phyloP scores from a whole-genome alignment of 2,113 vertebrate genomes.

The Bufo gargarizans region DNA sequence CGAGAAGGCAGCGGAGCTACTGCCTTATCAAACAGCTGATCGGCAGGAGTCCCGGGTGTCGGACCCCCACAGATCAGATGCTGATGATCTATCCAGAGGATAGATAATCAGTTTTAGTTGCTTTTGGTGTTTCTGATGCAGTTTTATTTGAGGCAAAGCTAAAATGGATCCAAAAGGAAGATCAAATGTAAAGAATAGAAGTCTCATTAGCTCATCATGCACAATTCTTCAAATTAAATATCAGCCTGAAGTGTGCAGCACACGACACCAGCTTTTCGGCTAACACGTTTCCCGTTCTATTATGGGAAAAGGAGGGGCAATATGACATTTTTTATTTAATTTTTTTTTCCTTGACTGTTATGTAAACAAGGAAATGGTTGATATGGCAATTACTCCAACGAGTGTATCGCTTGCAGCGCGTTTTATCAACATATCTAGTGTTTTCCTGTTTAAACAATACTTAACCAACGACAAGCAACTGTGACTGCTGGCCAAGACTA shows the following conservation, averaged over 20 bases:
- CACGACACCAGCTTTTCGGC: not conserved
- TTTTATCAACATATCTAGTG: conserved; percentile 25
- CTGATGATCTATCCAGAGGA: too few relatives aligned
- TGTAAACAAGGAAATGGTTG: conserved; percentile 37
- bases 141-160: too few relatives aligned
- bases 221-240: not conserved
- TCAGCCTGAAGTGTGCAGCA: not conserved
- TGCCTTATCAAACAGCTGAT: too few relatives aligned
- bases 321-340: not conserved
- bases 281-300: not conserved
- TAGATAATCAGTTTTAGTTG: too few relatives aligned
- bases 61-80: too few relatives aligned
- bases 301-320: not conserved
- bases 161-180: too few relatives aligned
- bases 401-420: not conserved
- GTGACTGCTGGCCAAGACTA: too few relatives aligned
- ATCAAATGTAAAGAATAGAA: too few relatives aligned
- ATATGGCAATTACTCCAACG: conserved; percentile 3
- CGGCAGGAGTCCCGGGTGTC: too few relatives aligned
- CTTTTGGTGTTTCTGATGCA: too few relatives aligned
- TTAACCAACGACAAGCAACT: not conserved
- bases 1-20: too few relatives aligned
- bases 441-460: conserved; percentile 27
- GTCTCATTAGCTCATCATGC: too few relatives aligned
- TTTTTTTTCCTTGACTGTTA: not conserved